Evolutionary conservation across 1,140 invertebrate species (phyloP), one percentile per base, ranked within the genome.

Genomic region (Drosophila rhopaloa): DNA sequence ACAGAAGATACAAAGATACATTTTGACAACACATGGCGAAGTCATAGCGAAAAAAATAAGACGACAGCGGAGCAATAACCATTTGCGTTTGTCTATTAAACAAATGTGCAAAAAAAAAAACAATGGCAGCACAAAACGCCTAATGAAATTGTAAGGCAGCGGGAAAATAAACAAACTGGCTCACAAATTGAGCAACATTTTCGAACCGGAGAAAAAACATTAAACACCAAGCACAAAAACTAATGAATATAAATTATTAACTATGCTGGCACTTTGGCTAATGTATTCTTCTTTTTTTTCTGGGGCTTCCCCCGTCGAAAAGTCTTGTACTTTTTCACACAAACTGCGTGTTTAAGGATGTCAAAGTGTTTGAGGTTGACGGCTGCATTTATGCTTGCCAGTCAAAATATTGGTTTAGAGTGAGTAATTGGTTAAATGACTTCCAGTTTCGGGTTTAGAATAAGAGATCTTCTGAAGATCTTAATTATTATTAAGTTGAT

Each of bases 21-120:
- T 75, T 75, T 75, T 63, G 61, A 76, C 72, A 76, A 76, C 73
- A 76, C 62, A 76, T 76, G 72, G 40, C 48, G n/a, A n/a, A n/a
- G 32, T 41, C 40, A 44, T 50, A 59, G 54, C 0, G 29, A 32
- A 8, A 35, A 50, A 43, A 47, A 37, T 35, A 7, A 27, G 35
- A 35, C 46, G 27, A 38, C 27, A 38, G 10, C 50, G 14, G 13
- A 32, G 67, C 65, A 71, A 72, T 72, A 58, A 76, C 73, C 73
- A 76, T 76, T 76, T 59, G 37, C 54, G 32, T 57, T 76, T 76
- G 47, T 76, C 76, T 62, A 76, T 76, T 76, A 76, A 76, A 76
- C 72, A 76, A 67, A 76, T 76, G 61, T 59, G 72, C 72, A 76
- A 65, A 65, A 75, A 63, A 41, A 9, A 41, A 70, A 37, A 1